phyloP scores from a whole-genome alignment of 2,888 invertebrate species.

The Oscheius sp. region DNA sequence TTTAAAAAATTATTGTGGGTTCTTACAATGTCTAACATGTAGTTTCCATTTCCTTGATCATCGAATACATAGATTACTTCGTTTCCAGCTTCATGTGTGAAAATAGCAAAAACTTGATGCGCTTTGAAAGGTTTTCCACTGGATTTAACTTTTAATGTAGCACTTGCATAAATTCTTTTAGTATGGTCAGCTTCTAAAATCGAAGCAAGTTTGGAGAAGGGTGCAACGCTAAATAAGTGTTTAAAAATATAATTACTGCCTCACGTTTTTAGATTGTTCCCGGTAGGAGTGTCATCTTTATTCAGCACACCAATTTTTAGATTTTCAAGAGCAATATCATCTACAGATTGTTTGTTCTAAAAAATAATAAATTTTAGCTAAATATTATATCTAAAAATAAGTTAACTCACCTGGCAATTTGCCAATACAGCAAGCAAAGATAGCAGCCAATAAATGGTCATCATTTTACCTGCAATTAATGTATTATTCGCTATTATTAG shows the following conservation, averaged over 20 bases:
- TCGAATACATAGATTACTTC: constrained; percentile 95
- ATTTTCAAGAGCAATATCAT: constrained; percentile 77
- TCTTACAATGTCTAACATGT: constrained; percentile 88
- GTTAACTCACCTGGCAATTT: too few species aligned
- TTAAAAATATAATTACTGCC: background rate
- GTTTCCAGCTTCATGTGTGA: constrained; percentile 78
- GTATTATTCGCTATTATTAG: too few species aligned
- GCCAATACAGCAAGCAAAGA: too few species aligned
- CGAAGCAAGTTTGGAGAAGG: constrained; percentile 80
- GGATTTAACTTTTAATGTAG: constrained; percentile 80
- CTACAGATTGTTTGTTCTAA: constrained; percentile 19
- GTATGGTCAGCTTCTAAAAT: constrained; percentile 85
- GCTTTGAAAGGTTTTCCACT: constrained; percentile 78
- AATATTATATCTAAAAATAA: background rate
- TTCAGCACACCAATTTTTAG: constrained; percentile 74
- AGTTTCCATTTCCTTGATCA: constrained; percentile 74
- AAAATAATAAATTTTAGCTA: too few species aligned
- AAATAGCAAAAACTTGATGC: constrained; percentile 82
- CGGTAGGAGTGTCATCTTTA: constrained; percentile 75
- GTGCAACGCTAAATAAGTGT: constrained; percentile 75
- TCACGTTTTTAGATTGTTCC: constrained; percentile 69
- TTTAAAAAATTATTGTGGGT: constrained; percentile 9
- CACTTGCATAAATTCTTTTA: constrained; percentile 86
- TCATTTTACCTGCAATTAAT: too few species aligned
- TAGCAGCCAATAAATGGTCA: too few species aligned